Conservation (phyloP, 2,797 vertebrate species). For the Lithobates sylvaticus region DNA sequence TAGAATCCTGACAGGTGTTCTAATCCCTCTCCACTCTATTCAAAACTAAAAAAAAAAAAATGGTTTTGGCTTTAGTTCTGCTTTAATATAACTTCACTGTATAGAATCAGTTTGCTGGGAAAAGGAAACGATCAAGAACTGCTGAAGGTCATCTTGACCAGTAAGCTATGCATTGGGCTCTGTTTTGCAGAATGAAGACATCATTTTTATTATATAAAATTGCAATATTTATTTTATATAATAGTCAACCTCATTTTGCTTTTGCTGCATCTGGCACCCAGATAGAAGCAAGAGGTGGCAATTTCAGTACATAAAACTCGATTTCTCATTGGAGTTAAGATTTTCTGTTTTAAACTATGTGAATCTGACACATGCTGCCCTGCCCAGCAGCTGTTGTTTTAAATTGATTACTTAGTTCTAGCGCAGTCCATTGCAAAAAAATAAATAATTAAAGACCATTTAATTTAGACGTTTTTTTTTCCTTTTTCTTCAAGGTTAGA, state of each 20-base stretch:
- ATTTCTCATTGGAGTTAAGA: neutral
- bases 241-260: neutral
- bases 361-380: neutral
- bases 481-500: neutral
- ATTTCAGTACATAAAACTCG: neutral
- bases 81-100: neutral
- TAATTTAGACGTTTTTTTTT: neutral
- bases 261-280: constrained; percentile 1
- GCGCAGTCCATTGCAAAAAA: neutral
- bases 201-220: neutral
- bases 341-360: constrained; percentile 10
- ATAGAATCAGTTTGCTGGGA: neutral
- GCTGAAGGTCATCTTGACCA: neutral
- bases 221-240: neutral
- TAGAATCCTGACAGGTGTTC: no score
- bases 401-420: neutral
- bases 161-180: neutral
- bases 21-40: no score
- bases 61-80: no score
- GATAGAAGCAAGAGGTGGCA: neutral
- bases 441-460: neutral
- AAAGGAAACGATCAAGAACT: neutral
- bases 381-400: constrained; percentile 36
- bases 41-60: no score
- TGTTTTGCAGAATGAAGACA: neutral